Evolutionary conservation across 64 coral and sea anemone species (phyloP), one percentile per base, ranked within the genome.

Genomic region (Acropora yongei): DNA sequence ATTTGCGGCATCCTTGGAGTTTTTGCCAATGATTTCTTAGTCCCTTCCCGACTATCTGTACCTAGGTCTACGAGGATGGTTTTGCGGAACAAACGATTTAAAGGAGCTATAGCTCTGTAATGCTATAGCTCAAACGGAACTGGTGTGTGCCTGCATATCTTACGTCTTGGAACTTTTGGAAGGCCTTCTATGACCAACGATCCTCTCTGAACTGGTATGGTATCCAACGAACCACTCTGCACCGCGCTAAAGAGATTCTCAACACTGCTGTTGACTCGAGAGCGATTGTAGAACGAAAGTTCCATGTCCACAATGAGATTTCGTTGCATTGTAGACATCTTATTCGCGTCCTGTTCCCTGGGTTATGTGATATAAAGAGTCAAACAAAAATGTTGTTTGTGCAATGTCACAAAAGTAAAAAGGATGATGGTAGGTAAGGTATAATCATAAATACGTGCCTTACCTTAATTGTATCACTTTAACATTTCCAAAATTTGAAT

Each of bases 401-500:
- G 16, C 16, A 63, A 63, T 12, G 60, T 30, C 30, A 30, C 30
- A 30, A 30, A 30, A 30, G 30, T 30, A 30, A 30, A 30, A 30
- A 30, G 30, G 30, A 30, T 30, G 30, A 30, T 30, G 30, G 30
- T 30, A 30, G 30, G 30, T 30, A 30, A 30, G 0, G 30, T 30
- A 30, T 30, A 30, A 30, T 55, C 9, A 2, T 1, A 47, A 83
- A 46, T 50, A 80, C 72, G 7, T 43, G 61, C 11, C 85, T 2
- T 46, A 93, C 92, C 92, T 93, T 10, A 93, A n/a, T 13, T 55
- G 86, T 49, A 44, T 93, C 41, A 93, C 86, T n/a, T 50, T 79
- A 20, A 93, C 86, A 49, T 83, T 39, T 55, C 83, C 41, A 47
- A 93, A 48, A 50, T 80, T 89, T n/a, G 67, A 88, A 61, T 93